Conservation (phyloP, 2,113 vertebrate species). For the mouse (Mus musculus) region GRCm39 chr4:128562001-128562500, state of each 20-base stretch:
- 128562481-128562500: neutral
- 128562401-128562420: neutral
- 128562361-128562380: too few relatives aligned
- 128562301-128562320: neutral
- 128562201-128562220: neutral
- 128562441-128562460: neutral
- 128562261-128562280: neutral
- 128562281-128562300: neutral
- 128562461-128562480: neutral
- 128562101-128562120: neutral
- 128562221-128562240: neutral
- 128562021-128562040: slow-evolving; percentile 5
- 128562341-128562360: too few relatives aligned
- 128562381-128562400: neutral
- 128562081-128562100: neutral
- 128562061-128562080: neutral
- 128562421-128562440: neutral
- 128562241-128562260: neutral
- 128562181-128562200: neutral
- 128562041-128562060: neutral
- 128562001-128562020: neutral
- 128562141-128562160: neutral
- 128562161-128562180: too few relatives aligned
- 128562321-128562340: too few relatives aligned
- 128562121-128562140: neutral